Evolutionary conservation across 1,140 invertebrate species (phyloP).

Genomic region (Nymphalis io): DNA sequence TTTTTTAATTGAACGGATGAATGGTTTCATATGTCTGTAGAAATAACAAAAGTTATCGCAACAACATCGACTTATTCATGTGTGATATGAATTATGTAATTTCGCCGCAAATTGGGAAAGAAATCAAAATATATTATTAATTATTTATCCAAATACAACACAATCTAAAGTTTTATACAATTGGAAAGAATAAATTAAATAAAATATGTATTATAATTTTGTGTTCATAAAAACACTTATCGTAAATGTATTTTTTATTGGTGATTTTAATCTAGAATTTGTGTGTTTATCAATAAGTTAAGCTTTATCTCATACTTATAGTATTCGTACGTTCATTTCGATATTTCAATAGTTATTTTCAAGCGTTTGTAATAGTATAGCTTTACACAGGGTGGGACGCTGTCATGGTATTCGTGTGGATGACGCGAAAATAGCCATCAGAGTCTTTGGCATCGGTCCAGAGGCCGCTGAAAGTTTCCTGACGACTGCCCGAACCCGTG

Average conservation of each 20-base stretch:
- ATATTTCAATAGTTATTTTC: background rate
- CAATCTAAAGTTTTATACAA: background rate
- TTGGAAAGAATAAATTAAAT: background rate
- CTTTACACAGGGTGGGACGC: conserved; percentile 37
- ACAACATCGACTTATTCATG: background rate
- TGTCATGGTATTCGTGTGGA: conserved; percentile 62
- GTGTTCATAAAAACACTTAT: background rate
- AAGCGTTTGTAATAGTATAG: conserved; percentile 22
- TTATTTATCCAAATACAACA: background rate
- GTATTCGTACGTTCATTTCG: no score
- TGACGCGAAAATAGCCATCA: conserved; percentile 72
- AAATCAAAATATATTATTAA: background rate
- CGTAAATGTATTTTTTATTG: background rate
- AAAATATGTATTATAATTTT: conserved; percentile 1
- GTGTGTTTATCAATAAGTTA: no score
- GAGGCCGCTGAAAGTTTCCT: conserved; percentile 63
- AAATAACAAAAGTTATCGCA: conserved; percentile 12
- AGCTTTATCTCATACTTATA: background rate
- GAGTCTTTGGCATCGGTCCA: conserved; percentile 69
- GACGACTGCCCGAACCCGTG: conserved; percentile 47
- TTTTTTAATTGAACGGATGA: conserved; percentile 58
- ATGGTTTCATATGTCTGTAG: conserved; percentile 36
- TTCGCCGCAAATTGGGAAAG: background rate
- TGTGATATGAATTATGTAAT: conserved; percentile 5
- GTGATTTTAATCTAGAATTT: background rate